Base-by-base conservation (phyloP, 2,888 invertebrate species). In the Ypsolopha sequella region DNA sequence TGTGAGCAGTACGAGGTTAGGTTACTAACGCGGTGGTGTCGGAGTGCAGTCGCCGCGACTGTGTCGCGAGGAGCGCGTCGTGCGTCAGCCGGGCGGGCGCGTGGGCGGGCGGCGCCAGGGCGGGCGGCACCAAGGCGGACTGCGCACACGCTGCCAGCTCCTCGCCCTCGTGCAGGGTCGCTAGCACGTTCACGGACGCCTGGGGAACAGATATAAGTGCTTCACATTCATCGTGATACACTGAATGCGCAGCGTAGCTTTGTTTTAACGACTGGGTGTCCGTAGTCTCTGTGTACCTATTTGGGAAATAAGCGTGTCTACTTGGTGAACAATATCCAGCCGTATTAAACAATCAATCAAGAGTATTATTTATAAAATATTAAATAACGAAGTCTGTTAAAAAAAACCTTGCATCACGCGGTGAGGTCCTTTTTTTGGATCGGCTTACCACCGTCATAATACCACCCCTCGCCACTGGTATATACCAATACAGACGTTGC, bases 131-230 rank as follows among this genome's bases (percentile, higher is more conserved):
- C 84, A 51, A 59, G 66, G 60, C 57, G 63, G 58, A 51, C 41
- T 13, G 10, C 44, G 33, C 46, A 1, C 11, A 50, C 36, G 41
- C 53, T 52, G 50, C 36, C 61, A 94, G 87, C 80, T 95, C 95
- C 68, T 91, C 89, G 65, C 95, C 96, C 81, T 97, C 97, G 77
- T 94, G 95, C 46, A 97, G 87, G 6, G 96, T 95, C 13, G 96
- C 95, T 65, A 96, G 86, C 7, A 88, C 76, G 57, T 88, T 88
- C 55, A 84, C 87, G 56, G 87, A 81, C 57, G 53, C 51, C 64
- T 62, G 59, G 86, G 55, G 88, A 69, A 52, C 87, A 73, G 57
- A 72, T 63, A 57, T 79, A 38, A 8, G 7, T 48, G 11, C 13
- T 6, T 36, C 3, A 36, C 13, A 48, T n/a, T 4, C 6, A 36